Evolutionary conservation across 2,113 vertebrate genomes (phyloP), one percentile per base, ranked within the genome.

Genomic region (Plecturocebus donacophilus): DNA sequence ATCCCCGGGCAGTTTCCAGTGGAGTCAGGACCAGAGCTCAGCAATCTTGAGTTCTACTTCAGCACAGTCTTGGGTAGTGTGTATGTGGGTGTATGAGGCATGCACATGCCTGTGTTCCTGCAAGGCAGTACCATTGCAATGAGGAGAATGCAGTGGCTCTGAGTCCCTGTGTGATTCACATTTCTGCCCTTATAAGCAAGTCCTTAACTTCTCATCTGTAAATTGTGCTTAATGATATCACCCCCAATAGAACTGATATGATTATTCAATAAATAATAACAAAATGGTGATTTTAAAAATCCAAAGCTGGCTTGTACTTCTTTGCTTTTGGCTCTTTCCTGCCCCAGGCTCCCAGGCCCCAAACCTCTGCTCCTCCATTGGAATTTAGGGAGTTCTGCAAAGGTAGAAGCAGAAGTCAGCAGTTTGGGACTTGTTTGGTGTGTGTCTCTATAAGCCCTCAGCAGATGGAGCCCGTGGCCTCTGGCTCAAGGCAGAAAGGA

Each of bases 381-480:
- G 75, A 8, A 54, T 96, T 40, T 19, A 58, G 80, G 8, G 52
- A 38, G 42, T 35, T 23, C 21, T 3, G 81, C 27, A 9, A 49
- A 45, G 71, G 35, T 16, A 13, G 80, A 47, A 73, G 9, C 3
- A 21, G 47, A 80, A 9, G 35, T 38, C 54, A 1, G 49, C 30
- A 16, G 35, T 4, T 14, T 6, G 49, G 17, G 42, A 42, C 80
- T 30, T 9, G 30, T 13, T 47, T 4, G 42, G 6, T 12, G 10
- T 75, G 10, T 42, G 79, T 94, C 75, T 91, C 96, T 16, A 4
- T 23, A 6, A 38, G 52, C 75, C 35, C 83, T 93, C 94, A 27
- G 87, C 75, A 96, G 96, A 88, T 91, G 96, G 97, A 97, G 87
- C 93, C 75, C 64, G 3, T 16, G 90, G 92, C 83, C 64, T 54